phyloP scores from a whole-genome alignment of 2,797 vertebrate species.

The Pipistrellus pipistrellus region DNA sequence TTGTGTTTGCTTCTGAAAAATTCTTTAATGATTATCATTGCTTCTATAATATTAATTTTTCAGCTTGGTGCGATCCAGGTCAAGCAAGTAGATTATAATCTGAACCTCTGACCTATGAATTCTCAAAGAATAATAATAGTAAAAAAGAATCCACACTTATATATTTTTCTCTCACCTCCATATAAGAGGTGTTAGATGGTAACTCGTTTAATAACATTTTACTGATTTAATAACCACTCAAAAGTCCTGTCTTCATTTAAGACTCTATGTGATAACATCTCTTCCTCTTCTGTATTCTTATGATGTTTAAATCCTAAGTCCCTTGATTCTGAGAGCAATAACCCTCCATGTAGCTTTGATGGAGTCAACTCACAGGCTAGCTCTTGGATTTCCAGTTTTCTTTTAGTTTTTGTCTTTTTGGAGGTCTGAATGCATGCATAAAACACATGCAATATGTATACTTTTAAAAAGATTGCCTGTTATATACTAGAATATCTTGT shows the following conservation, averaged over 20 bases:
- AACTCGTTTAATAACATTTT: not conserved
- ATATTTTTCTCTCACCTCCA: not conserved
- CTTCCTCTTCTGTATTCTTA: not conserved
- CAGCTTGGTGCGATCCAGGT: not conserved
- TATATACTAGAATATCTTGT: not conserved
- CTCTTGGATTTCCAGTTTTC: not conserved
- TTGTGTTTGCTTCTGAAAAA: not conserved
- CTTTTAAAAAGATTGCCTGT: not conserved
- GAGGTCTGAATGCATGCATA: not conserved
- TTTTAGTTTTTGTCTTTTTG: not conserved
- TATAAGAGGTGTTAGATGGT: not conserved
- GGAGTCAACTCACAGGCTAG: not conserved
- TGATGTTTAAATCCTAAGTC: not conserved
- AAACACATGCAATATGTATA: not conserved
- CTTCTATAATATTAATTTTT: not conserved
- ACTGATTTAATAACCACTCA: slow-evolving; percentile 3
- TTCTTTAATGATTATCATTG: not conserved
- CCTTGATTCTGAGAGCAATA: not conserved
- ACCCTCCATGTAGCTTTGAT: not conserved
- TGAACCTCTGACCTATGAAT: not conserved
- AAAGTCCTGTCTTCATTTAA: not conserved
- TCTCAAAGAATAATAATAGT: not conserved
- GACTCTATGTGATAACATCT: not conserved
- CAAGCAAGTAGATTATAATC: not conserved
- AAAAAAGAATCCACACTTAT: not conserved